Evolutionary conservation across 1,140 invertebrate genomes (phyloP), one percentile per base, ranked within the genome.

Genomic region (Magallana ariakensis): DNA sequence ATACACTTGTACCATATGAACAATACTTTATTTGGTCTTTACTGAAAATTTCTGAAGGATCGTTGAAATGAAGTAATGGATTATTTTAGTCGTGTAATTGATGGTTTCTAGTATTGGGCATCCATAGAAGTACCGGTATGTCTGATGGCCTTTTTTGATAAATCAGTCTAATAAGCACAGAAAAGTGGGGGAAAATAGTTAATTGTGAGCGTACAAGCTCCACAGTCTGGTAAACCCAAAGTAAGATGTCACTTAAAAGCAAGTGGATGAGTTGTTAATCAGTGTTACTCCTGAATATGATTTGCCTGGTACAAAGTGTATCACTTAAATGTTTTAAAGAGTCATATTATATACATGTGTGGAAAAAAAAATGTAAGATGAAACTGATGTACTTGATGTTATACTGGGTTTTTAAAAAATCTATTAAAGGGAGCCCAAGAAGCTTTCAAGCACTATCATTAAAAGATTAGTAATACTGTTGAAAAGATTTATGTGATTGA

Each of bases 271-370:
- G 22, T 75, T 75, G 19, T 26, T 75, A 22, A 75, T 75, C 66
- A 11, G 66, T 75, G 66, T 33, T 75, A 22, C 66, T 75, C 22
- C 66, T 75, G 22, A 26, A 22, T 75, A 22, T 75, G 66, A 75
- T 75, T 75, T 75, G 66, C 66, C 22, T 75, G 66, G 66, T 75
- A 75, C 66, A 22, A 75, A 75, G 66, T 75, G 66, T 75, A 75
- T 75, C 66, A 75, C 66, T 75, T 75, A 11, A 75, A 75, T 75
- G 66, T 75, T 75, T 75, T 75, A 75, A 75, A 33, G 22, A 33
- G 66, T 75, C 66, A 33, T 22, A 22, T 75, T 75, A 26, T 75
- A 75, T 33, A 75, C 33, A 11, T 75, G 22, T 75, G 66, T 10
- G 22, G 66, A 75, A 75, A 75, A 75, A n/a, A 13, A 60, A 16